phyloP scores from a whole-genome alignment of 2,113 vertebrate genomes.

The Prunella himalayana region DNA sequence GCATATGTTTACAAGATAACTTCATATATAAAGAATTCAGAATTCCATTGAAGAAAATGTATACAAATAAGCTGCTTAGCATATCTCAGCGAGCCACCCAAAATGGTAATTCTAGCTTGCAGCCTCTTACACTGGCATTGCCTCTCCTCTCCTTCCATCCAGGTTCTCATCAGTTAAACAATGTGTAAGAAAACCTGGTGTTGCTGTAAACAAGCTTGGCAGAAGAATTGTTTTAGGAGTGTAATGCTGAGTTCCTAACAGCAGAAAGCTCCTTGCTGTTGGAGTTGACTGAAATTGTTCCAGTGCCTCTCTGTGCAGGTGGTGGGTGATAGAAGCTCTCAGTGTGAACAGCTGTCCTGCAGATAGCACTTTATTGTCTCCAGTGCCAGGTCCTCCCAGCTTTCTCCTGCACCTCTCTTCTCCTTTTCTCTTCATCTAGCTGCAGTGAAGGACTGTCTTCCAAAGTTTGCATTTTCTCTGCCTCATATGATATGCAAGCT shows the following conservation, averaged over 20 bases:
- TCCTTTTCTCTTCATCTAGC: neutral
- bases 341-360: neutral
- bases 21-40: neutral
- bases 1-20: neutral
- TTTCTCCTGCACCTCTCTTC: neutral
- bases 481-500: neutral
- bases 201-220: constrained; percentile 1
- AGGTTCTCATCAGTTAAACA: neutral
- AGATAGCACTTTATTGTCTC: neutral
- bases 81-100: neutral
- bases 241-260: neutral
- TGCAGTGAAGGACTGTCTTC: neutral
- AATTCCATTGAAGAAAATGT: neutral
- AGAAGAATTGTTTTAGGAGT: neutral
- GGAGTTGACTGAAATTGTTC: neutral
- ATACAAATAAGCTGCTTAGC: neutral
- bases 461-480: neutral
- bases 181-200: neutral
- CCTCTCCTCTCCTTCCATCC: neutral
- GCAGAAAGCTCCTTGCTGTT: constrained; percentile 13
- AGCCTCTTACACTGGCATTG: neutral
- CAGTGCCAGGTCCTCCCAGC: neutral
- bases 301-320: constrained; percentile 3
- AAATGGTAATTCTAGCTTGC: neutral
- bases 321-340: neutral